Evolutionary conservation across 2,797 vertebrate species (phyloP).

Genomic region (Oreonectes daqikongensis): DNA sequence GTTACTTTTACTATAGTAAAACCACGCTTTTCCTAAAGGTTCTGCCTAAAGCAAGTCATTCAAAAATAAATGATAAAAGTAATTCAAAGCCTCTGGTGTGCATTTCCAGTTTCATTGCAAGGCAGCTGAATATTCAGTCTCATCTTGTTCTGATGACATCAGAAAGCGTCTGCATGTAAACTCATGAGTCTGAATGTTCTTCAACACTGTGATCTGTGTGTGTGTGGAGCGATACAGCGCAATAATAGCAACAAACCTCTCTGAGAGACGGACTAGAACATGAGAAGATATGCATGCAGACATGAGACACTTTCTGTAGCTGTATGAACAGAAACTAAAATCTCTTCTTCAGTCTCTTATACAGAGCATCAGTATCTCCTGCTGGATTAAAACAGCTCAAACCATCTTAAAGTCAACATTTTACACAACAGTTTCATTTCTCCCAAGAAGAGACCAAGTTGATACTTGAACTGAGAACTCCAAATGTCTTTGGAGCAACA

Average conservation of each 20-base stretch:
- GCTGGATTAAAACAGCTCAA: not conserved
- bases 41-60: too few species aligned
- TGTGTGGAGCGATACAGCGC: not conserved
- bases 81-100: not conserved
- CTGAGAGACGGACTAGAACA: not conserved
- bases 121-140: not conserved
- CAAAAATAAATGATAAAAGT: not conserved
- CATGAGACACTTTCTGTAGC: constrained; percentile 33
- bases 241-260: constrained; percentile 22
- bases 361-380: not conserved
- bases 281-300: constrained; percentile 29
- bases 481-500: too few species aligned
- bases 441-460: too few species aligned
- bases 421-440: too few species aligned
- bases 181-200: not conserved
- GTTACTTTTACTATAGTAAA: too few species aligned
- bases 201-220: constrained; percentile 26
- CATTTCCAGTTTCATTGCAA: not conserved
- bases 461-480: too few species aligned
- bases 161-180: not conserved
- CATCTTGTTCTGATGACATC: not conserved
- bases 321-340: not conserved
- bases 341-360: constrained; percentile 24
- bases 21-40: too few species aligned
- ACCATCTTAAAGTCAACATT: not conserved